Evolutionary conservation across 2,888 invertebrate genomes (phyloP).

Genomic region (Craniophora ligustri): DNA sequence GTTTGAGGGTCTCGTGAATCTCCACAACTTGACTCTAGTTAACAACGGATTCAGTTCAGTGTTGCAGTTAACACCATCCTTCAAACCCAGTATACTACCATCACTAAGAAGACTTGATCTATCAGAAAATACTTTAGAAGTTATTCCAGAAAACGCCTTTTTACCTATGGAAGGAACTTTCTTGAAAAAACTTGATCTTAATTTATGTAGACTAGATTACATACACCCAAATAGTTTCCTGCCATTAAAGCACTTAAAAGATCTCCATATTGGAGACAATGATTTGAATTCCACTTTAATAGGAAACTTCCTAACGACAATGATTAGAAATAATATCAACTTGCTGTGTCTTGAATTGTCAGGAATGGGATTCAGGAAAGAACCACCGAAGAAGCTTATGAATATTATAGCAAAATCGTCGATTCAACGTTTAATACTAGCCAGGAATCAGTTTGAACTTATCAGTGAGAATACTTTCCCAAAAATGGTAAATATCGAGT

Average conservation of each 20-base stretch:
- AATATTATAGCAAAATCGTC: slow-evolving; percentile 84
- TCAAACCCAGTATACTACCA: slow-evolving; percentile 80
- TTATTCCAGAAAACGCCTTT: slow-evolving; percentile 80
- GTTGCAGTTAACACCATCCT: slow-evolving; percentile 76
- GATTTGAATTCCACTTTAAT: slow-evolving; percentile 81
- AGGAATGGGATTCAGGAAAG: slow-evolving; percentile 86
- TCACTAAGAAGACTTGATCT: slow-evolving; percentile 81
- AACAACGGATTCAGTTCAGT: slow-evolving; percentile 87
- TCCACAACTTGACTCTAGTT: slow-evolving; percentile 83
- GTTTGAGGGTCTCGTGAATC: slow-evolving; percentile 85
- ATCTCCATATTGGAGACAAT: slow-evolving; percentile 86
- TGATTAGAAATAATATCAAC: slow-evolving; percentile 73
- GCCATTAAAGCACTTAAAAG: slow-evolving; percentile 78
- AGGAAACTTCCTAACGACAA: slow-evolving; percentile 73
- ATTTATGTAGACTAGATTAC: slow-evolving; percentile 85
- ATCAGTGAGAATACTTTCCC: slow-evolving; percentile 86
- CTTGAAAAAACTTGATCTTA: slow-evolving; percentile 81
- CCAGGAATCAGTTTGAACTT: slow-evolving; percentile 88
- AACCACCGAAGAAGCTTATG: slow-evolving; percentile 81
- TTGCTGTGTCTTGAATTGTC: slow-evolving; percentile 83
- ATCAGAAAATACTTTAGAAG: slow-evolving; percentile 86
- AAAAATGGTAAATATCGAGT: slow-evolving; percentile 84
- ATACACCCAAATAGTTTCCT: slow-evolving; percentile 85
- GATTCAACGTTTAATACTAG: slow-evolving; percentile 81
- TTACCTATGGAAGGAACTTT: slow-evolving; percentile 77